Conservation (phyloP, 2,888 invertebrate genomes). For the Teleogryllus oceanicus region DNA sequence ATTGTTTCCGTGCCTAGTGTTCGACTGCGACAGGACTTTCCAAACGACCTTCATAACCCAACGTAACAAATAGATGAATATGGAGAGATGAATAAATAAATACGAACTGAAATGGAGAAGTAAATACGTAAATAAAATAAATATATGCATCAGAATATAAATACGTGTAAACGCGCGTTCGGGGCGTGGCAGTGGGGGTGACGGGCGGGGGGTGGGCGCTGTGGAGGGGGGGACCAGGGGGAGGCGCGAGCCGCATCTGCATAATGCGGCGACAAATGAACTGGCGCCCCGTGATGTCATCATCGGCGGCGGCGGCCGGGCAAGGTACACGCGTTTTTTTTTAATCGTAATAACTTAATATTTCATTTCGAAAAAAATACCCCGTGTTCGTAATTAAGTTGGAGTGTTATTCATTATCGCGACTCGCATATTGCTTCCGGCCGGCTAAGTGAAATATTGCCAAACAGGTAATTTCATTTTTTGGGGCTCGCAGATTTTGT, state of each 20-base stretch:
- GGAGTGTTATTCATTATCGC: slow-evolving; percentile 18
- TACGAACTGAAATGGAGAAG: not conserved
- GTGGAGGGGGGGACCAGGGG: not conserved
- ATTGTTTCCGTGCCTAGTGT: no score
- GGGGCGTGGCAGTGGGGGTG: not conserved
- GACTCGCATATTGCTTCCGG: slow-evolving; percentile 9
- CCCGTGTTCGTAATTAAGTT: slow-evolving; percentile 18
- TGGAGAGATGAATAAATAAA: not conserved
- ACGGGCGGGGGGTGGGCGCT: slow-evolving; percentile 3
- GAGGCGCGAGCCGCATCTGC: not conserved
- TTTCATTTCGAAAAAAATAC: slow-evolving; percentile 9
- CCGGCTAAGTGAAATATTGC: slow-evolving; percentile 18
- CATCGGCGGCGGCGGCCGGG: not conserved
- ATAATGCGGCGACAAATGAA: slow-evolving; percentile 18
- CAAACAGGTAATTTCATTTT: slow-evolving; percentile 18
- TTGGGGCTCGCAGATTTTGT: slow-evolving; percentile 18
- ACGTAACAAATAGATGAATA: not conserved
- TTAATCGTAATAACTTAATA: slow-evolving; percentile 18
- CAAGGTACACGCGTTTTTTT: slow-evolving; percentile 1
- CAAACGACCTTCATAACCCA: no score
- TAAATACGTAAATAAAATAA: not conserved
- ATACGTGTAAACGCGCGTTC: slow-evolving; percentile 3
- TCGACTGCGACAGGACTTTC: no score
- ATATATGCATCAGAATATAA: not conserved
- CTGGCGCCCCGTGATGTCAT: slow-evolving; percentile 1